These are phyloP conservation scores for Chunga burmeisteri DNA, from an alignment of 2,113 vertebrate genomes.

Conservation along the genomic window DNA sequence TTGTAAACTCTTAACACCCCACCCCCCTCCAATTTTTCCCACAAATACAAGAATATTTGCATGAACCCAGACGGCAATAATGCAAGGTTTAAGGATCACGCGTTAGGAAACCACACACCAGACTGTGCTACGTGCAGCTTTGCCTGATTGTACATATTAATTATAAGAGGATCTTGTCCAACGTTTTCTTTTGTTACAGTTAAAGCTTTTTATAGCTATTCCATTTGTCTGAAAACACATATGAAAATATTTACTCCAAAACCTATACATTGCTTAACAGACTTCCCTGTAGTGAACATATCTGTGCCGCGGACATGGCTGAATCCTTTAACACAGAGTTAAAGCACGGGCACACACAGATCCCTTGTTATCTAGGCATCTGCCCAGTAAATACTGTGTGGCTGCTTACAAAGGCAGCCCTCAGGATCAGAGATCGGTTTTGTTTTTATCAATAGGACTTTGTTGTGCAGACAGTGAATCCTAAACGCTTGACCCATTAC, in stretches of 20 bases:
- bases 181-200: background rate
- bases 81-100: background rate
- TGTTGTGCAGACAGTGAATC: background rate
- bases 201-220: background rate
- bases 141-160: background rate
- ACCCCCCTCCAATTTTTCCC: background rate
- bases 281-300: background rate
- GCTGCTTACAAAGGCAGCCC: slow-evolving; percentile 2
- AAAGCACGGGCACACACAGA: background rate
- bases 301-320: rapidly evolving
- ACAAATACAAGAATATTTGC: background rate
- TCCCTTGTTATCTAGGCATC: background rate
- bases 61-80: background rate
- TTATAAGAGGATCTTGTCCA: background rate
- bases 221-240: background rate
- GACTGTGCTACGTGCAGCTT: background rate
- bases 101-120: background rate
- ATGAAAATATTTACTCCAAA: background rate
- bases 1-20: background rate
- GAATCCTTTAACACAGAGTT: background rate
- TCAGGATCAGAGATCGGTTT: background rate
- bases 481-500: background rate
- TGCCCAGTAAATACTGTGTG: background rate
- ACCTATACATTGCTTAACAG: background rate
- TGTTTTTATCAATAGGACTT: background rate